phyloP scores from a whole-genome alignment of 2,113 vertebrate genomes.

The Poecile atricapillus region DNA sequence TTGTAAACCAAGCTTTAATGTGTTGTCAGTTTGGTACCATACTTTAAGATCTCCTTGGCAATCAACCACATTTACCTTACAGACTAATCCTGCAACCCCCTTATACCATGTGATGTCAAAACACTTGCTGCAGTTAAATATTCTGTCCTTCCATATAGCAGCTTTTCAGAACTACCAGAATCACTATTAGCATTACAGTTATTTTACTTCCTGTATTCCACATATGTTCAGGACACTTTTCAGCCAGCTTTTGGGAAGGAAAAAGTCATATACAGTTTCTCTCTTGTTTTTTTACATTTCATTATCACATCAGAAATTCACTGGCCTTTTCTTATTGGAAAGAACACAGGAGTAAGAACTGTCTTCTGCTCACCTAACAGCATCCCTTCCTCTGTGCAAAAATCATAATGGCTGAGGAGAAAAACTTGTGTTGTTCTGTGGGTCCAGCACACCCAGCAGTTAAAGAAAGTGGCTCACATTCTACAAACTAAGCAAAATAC shows the following conservation, averaged over 20 bases:
- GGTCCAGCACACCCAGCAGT: not conserved
- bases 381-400: not conserved
- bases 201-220: not conserved
- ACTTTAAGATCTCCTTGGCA: not conserved
- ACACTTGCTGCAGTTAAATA: not conserved
- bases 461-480: not conserved
- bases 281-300: not conserved
- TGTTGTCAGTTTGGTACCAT: not conserved
- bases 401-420: not conserved
- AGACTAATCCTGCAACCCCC: not conserved
- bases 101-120: not conserved
- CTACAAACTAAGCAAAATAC: not conserved
- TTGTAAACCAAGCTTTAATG: not conserved
- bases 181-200: not conserved
- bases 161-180: not conserved
- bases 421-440: not conserved
- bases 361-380: not conserved
- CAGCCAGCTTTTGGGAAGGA: not conserved
- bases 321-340: not conserved
- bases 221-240: not conserved
- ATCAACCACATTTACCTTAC: not conserved
- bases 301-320: not conserved
- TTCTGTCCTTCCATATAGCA: not conserved
- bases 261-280: rapidly evolving
- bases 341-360: not conserved